Conservation (phyloP, 2,113 vertebrate species). For the Sander lucioperca region DNA sequence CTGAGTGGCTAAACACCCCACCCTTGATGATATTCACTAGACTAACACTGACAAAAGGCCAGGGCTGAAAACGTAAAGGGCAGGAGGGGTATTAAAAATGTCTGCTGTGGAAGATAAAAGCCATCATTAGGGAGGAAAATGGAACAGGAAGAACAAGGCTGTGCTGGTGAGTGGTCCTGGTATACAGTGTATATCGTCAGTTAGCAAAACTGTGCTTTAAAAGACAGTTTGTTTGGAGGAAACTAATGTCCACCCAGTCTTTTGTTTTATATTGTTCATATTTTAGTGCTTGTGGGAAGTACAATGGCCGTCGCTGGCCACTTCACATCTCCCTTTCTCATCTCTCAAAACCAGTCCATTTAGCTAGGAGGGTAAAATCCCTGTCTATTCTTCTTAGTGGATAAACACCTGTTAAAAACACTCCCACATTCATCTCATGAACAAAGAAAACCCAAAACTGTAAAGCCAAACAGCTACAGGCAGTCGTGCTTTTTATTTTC, state of each 20-base stretch:
- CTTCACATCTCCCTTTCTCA: constrained; percentile 46
- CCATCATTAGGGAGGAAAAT: constrained; percentile 78
- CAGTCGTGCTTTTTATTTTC: constrained; percentile 24
- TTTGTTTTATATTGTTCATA: constrained; percentile 47
- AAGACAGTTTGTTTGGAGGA: constrained; percentile 48
- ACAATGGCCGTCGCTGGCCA: constrained; percentile 38
- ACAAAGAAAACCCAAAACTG: constrained; percentile 17
- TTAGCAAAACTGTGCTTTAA: constrained; percentile 46
- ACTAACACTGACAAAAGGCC: constrained; percentile 71
- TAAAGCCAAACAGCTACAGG: constrained; percentile 1
- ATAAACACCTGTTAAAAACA: constrained; percentile 21
- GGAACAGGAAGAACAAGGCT: constrained; percentile 53
- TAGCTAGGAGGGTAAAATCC: constrained; percentile 22
- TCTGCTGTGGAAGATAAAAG: constrained; percentile 80
- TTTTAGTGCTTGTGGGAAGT: constrained; percentile 37
- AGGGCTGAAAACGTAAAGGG: constrained; percentile 76
- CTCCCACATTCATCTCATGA: constrained; percentile 16
- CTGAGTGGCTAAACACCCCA: constrained; percentile 61
- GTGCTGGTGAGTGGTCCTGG: constrained; percentile 48
- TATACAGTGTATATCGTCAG: constrained; percentile 26
- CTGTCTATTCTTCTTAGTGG: constrained; percentile 31
- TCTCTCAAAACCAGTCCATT: constrained; percentile 50
- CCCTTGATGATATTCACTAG: constrained; percentile 63
- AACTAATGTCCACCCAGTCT: constrained; percentile 53
- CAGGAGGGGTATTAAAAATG: constrained; percentile 80